Evolutionary conservation across 2,113 vertebrate species (phyloP), one percentile per base, ranked within the genome.

Genomic region (Mesocricetus auratus): DNA sequence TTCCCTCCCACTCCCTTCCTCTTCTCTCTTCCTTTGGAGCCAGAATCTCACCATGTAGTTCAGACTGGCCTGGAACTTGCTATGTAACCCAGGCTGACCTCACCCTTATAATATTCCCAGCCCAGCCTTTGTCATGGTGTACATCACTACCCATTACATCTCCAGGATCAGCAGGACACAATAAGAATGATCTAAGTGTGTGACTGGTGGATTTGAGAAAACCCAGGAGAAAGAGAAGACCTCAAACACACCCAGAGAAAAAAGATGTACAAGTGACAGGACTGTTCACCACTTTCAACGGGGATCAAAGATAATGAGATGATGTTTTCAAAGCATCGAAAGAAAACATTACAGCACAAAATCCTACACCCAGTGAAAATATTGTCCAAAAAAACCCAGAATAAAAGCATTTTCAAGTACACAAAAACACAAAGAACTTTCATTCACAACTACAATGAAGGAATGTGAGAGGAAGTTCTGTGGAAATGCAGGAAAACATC

Each of bases 251-350:
- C 2, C 15, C 22, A 39, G 50, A 60, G 29, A 24, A 24, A 60
- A 56, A 56, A 66, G 8, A 53, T 8, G 11, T 8, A 19, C 24
- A 45, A n/a, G 7, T 62, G 68, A 22, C 71, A 92, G 22, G 42
- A 17, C 15, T 81, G 71, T 60, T 50, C 29, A 79, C 66, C 5
- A 45, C 33, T 53, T 42, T 74, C 39, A 39, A 9, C 7, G n/a
- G 13, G 75, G 16, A 31, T 33, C 56, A 93, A 86, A 75, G 66
- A 69, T 10, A 26, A 77, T 0, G 5, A 13, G 71, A 69, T 71
- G 42, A 33, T 73, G 82, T 56, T 71, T 33, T 88, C 15, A 39
- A 87, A 77, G 50, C n/a, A 71, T 82, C 31, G 39, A 53, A 96
- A 42, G 56, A 89, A 89, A 86, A 47, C n/a, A 79, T 53, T 62